These are phyloP conservation scores for Aethes cnicana DNA, from an alignment of 2,888 invertebrate species.

Conservation along the genomic window DNA sequence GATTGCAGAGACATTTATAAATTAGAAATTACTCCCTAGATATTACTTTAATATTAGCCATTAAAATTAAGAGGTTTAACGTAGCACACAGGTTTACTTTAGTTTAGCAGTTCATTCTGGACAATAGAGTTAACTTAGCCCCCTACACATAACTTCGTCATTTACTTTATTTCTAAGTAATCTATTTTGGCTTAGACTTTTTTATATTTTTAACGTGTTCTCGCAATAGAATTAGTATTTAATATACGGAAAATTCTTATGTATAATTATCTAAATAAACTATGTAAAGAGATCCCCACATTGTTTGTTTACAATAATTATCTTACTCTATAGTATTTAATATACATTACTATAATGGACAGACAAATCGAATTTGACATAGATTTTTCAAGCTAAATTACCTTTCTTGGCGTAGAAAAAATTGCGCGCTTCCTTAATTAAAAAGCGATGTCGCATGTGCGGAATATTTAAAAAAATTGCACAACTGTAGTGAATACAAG, in stretches of 20 bases:
- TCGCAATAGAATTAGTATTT: constrained; percentile 48
- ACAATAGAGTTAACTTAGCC: constrained; percentile 54
- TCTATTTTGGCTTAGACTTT: constrained; percentile 58
- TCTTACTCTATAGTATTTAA: constrained; percentile 33
- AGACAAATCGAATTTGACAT: constrained; percentile 35
- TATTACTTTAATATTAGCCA: constrained; percentile 52
- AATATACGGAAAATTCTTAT: constrained; percentile 60
- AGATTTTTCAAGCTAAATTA: constrained; percentile 22
- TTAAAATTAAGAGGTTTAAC: constrained; percentile 65
- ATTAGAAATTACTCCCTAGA: constrained; percentile 49
- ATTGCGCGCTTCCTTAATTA: constrained; percentile 44
- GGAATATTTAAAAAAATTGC: constrained; percentile 28
- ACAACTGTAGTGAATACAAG: too few species aligned
- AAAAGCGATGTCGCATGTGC: constrained; percentile 52
- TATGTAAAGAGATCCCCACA: constrained; percentile 61
- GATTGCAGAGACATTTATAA: constrained; percentile 45
- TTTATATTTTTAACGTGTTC: constrained; percentile 41
- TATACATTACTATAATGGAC: constrained; percentile 41
- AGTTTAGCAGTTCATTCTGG: constrained; percentile 50
- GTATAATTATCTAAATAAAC: constrained; percentile 71
- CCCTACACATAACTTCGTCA: constrained; percentile 45
- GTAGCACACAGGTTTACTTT: constrained; percentile 53
- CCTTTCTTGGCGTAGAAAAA: constrained; percentile 20
- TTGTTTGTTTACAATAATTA: constrained; percentile 60
- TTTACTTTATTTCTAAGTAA: constrained; percentile 53